Evolutionary conservation across 2,113 vertebrate genomes (phyloP).

Genomic region (Clarias macrocephalus): DNA sequence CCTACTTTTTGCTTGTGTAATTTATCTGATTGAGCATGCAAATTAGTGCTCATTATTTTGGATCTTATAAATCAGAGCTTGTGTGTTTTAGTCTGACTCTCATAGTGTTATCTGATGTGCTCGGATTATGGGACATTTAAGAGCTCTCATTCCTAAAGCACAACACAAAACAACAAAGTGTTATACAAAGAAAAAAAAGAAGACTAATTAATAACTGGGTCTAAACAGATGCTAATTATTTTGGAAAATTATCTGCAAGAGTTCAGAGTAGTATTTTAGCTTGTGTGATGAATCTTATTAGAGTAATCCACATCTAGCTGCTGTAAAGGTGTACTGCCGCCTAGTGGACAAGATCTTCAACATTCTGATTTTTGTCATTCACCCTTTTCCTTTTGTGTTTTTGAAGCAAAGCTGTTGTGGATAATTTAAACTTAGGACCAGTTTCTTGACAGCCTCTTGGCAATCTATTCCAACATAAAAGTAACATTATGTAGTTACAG

Average conservation of each 20-base stretch:
- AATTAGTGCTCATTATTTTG: background rate
- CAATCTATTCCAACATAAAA: background rate
- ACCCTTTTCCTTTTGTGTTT: background rate
- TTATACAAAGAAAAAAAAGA: background rate
- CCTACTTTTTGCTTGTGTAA: background rate
- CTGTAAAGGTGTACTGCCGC: background rate
- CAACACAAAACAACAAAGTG: conserved; percentile 9
- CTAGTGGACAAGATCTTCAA: conserved; percentile 36
- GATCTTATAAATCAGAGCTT: background rate
- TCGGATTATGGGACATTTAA: conserved; percentile 55
- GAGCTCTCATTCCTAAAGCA: conserved; percentile 44
- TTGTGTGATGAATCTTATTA: background rate
- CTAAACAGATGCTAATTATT: background rate
- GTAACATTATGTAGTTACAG: background rate
- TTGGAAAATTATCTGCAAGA: background rate
- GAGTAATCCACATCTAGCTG: background rate
- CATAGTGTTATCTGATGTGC: conserved; percentile 45
- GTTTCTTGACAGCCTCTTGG: background rate
- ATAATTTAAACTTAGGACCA: background rate
- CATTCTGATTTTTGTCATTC: background rate
- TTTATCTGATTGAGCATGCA: background rate
- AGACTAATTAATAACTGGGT: background rate
- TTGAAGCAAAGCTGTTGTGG: background rate
- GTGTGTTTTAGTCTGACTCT: conserved; percentile 26
- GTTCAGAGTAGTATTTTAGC: background rate